A percentile compares a stretch with the other conserved stretches of the same genome.
These are phyloP conservation scores for Drosophila bunnanda DNA, from an alignment of 2,888 invertebrate genomes.

Conservation along the genomic window DNA sequence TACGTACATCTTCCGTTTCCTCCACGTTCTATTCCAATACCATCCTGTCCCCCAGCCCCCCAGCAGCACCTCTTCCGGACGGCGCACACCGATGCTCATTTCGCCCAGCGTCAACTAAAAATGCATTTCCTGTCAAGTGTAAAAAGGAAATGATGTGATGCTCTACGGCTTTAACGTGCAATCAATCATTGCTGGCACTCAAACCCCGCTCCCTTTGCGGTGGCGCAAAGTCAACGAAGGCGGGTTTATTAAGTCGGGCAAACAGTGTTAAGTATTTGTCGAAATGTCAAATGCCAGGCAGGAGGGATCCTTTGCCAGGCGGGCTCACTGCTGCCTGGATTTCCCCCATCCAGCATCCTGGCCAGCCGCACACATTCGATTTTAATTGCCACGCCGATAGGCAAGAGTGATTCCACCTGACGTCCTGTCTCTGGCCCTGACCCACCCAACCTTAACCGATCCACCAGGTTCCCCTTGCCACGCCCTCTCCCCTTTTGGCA, in stretches of 20 bases:
- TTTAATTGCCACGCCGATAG: constrained; percentile 50
- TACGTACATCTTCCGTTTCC: constrained; percentile 40
- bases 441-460: neutral
- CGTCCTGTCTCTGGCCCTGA: constrained; percentile 3
- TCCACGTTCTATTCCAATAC: constrained; percentile 1
- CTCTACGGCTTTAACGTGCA: constrained; percentile 77
- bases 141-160: constrained; percentile 78
- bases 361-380: constrained; percentile 32
- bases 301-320: constrained; percentile 1
- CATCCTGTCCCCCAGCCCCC: constrained; percentile 4
- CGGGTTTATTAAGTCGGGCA: constrained; percentile 78
- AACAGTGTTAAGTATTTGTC: constrained; percentile 80
- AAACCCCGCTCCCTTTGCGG: constrained; percentile 39
- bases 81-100: constrained; percentile 63
- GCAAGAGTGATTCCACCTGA: constrained; percentile 30
- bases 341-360: constrained; percentile 10
- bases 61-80: constrained; percentile 7
- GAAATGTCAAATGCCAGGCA: constrained; percentile 65
- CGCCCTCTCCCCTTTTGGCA: neutral
- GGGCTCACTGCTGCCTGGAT: constrained; percentile 4
- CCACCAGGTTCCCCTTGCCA: neutral
- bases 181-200: constrained; percentile 77
- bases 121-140: constrained; percentile 80
- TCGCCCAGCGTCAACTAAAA: constrained; percentile 71
- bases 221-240: constrained; percentile 67